Conservation (phyloP, 2,113 vertebrate species). For the Brachyistius frenatus region DNA sequence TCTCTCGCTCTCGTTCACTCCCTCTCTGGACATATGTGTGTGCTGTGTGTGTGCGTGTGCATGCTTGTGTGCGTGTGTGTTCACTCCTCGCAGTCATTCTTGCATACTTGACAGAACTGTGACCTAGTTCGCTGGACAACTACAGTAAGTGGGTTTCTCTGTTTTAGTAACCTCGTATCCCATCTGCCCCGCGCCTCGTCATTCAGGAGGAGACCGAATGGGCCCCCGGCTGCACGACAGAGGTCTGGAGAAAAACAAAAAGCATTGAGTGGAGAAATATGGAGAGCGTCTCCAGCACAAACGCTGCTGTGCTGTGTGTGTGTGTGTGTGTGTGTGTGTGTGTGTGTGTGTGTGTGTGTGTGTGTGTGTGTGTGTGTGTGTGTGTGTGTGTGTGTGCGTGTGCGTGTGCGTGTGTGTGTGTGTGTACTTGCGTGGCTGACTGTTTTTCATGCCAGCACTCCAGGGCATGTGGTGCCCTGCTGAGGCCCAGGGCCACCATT, state of each 20-base stretch:
- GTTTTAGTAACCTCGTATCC: constrained; percentile 72
- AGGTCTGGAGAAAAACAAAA: constrained; percentile 33
- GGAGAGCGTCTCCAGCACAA: constrained; percentile 50
- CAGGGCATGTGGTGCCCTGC: constrained; percentile 58
- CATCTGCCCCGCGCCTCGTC: constrained; percentile 43
- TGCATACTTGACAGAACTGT: constrained; percentile 84
- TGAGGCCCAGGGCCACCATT: constrained; percentile 73
- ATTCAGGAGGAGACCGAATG: constrained; percentile 54
- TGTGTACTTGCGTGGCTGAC: constrained; percentile 22
- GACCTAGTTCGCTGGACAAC: constrained; percentile 84
- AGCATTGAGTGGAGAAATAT: constrained; percentile 56
- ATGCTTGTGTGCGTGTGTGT: constrained; percentile 15
- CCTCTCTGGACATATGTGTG: constrained; percentile 55
- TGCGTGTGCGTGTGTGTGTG: constrained; percentile 35
- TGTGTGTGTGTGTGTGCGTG: constrained; percentile 34
- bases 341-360: constrained; percentile 35
- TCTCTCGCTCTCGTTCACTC: constrained; percentile 19
- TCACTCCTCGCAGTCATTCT: constrained; percentile 76
- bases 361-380: constrained; percentile 31
- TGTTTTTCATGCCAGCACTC: constrained; percentile 72
- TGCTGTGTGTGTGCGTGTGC: constrained; percentile 36
- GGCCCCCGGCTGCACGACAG: constrained; percentile 44
- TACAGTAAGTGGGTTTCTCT: constrained; percentile 83
- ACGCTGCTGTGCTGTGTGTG: constrained; percentile 38
- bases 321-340: constrained; percentile 36